phyloP scores from a whole-genome alignment of 2,888 invertebrate genomes.

The Tortricodes alternella region DNA sequence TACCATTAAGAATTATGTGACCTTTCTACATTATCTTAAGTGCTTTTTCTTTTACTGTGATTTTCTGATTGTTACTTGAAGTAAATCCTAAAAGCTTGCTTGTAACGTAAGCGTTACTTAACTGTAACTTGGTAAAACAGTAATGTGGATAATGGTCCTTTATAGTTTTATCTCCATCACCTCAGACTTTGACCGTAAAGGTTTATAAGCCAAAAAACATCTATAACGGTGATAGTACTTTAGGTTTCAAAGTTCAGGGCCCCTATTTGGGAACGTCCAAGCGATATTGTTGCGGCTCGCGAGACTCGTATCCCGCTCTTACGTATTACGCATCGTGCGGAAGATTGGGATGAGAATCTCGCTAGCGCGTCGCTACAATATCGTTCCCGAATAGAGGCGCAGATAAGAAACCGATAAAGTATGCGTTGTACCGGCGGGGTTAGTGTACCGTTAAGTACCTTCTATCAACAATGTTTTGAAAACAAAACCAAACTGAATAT shows the following conservation, averaged over 20 bases:
- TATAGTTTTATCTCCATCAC: constrained; percentile 12
- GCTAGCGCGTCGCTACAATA: no score
- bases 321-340: no score
- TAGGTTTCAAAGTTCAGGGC: neutral
- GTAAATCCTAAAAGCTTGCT: neutral
- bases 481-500: no score
- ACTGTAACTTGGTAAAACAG: constrained; percentile 9
- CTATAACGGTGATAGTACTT: constrained; percentile 6
- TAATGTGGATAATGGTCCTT: constrained; percentile 10
- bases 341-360: no score
- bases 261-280: no score
- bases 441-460: no score
- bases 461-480: no score
- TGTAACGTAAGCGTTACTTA: no score
- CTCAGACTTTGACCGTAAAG: constrained; percentile 3
- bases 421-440: no score
- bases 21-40: constrained; percentile 49
- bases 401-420: neutral
- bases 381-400: no score
- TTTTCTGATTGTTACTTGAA: constrained; percentile 28
- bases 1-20: constrained; percentile 57
- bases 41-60: constrained; percentile 39
- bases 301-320: no score
- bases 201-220: constrained; percentile 10
- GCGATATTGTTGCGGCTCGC: no score